A percentile compares a stretch with the other conserved stretches of the same genome.
Evolutionary conservation across 2,797 vertebrate species (phyloP).

Genomic region (Melanotaenia trifasciata): DNA sequence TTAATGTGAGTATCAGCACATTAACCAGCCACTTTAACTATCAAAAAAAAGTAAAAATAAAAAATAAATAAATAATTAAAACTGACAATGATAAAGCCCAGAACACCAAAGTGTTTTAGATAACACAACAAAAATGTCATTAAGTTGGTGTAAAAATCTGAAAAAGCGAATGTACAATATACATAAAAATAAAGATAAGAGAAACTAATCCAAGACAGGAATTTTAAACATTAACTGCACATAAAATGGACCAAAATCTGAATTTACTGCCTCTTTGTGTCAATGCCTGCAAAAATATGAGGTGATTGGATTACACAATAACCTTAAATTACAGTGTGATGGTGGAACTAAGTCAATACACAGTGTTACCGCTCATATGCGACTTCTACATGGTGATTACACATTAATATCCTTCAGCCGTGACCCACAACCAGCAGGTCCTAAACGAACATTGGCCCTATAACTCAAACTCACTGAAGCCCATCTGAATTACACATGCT

Average conservation of each 20-base stretch:
- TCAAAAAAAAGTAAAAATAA: background rate
- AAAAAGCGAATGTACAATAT: background rate
- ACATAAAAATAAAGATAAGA: no score
- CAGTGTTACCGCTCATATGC: background rate
- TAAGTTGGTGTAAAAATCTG: background rate
- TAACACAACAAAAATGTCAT: background rate
- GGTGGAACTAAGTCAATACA: slow-evolving; percentile 3
- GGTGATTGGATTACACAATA: slow-evolving; percentile 51
- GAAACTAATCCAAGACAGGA: background rate
- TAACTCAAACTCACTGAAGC: slow-evolving; percentile 51
- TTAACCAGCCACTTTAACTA: background rate
- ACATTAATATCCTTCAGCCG: slow-evolving; percentile 38
- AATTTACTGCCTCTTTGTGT: background rate
- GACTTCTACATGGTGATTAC: slow-evolving; percentile 33
- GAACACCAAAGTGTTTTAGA: background rate
- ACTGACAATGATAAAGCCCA: background rate
- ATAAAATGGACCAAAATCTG: background rate
- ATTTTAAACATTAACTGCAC: slow-evolving; percentile 2
- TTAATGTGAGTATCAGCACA: no score
- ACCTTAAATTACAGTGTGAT: slow-evolving; percentile 42
- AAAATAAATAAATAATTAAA: background rate
- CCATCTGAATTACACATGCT: slow-evolving; percentile 42
- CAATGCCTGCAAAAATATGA: background rate
- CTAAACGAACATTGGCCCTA: slow-evolving; percentile 50
- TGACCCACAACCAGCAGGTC: slow-evolving; percentile 4